Evolutionary conservation across 2,797 vertebrate genomes (phyloP), one percentile per base, ranked within the genome.

Genomic region (Tachyglossus aculeatus): DNA sequence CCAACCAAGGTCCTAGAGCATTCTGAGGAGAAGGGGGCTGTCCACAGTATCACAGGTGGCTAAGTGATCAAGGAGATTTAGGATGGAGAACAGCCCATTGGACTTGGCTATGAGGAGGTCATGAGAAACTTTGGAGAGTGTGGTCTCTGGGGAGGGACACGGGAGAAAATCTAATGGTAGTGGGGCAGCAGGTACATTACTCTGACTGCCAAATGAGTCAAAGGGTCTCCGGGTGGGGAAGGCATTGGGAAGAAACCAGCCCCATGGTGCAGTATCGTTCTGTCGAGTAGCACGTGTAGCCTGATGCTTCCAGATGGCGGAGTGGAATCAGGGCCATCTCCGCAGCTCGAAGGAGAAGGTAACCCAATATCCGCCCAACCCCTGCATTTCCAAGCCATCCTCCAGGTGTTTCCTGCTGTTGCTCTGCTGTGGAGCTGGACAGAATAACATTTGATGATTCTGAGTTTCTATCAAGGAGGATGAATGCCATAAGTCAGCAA

Each of bases 361-460:
- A 78, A 66, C 14, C 4, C 19, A 75, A 36, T 51, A 48, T 15
- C 19, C 22, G 64, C 36, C 2, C 27, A 70, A 47, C 2, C 47
- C 15, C 15, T 41, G 22, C 16, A 63, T 74, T 71, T 74, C 38
- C 15, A 53, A 65, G 16, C 54, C 56, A 29, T 45, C 63, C 14
- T 47, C 44, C 67, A 57, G 40, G 45, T 50, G 18, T 72, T 69
- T 70, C 53, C 40, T 57, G 44, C 29, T 60, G 7, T 70, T 61
- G 32, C 37, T 39, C 4, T 69, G 27, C 54, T 55, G 18, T 27
- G 57, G 40, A 56, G 37, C 18, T 53, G 41, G 27, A 51, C 25
- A 56, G 76, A 78, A 72, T 40, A 67, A 7, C 12, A 63, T 64
- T 16, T 59, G 44, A 60, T 48, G 19, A 64, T 71, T 75, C 57